Evolutionary conservation across 1,140 invertebrate genomes (phyloP).

Genomic region (Phthorimaea operculella): DNA sequence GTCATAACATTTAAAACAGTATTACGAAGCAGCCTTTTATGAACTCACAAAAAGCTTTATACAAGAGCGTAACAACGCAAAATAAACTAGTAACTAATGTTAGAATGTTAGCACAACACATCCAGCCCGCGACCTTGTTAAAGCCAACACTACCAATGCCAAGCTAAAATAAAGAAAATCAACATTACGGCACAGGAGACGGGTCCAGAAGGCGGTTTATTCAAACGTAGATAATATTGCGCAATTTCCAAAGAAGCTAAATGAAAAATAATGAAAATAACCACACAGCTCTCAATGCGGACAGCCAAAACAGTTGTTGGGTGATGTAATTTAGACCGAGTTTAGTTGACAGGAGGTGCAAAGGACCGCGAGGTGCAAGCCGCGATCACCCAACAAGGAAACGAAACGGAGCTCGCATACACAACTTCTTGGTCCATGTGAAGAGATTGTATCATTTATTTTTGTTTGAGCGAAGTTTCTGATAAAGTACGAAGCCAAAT

Average conservation of each 20-base stretch:
- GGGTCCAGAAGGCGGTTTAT: slow-evolving; percentile 59
- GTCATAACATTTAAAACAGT: too few relatives aligned
- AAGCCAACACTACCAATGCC: slow-evolving; percentile 66
- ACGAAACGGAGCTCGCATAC: slow-evolving; percentile 49
- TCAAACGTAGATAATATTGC: neutral
- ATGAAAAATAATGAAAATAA: slow-evolving; percentile 53
- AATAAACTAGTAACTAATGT: slow-evolving; percentile 45
- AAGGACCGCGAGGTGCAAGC: slow-evolving; percentile 38
- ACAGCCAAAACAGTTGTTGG: slow-evolving; percentile 57
- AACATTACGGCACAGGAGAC: slow-evolving; percentile 66
- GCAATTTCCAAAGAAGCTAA: slow-evolving; percentile 33
- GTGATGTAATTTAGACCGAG: slow-evolving; percentile 45
- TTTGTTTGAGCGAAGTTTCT: too few relatives aligned
- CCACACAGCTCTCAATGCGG: slow-evolving; percentile 60
- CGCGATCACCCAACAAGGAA: slow-evolving; percentile 53
- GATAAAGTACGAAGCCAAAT: too few relatives aligned
- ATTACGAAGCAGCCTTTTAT: slow-evolving; percentile 2
- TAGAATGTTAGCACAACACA: slow-evolving; percentile 65
- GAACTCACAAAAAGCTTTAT: slow-evolving; percentile 30
- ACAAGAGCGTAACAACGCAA: slow-evolving; percentile 47
- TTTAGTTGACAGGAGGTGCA: slow-evolving; percentile 20
- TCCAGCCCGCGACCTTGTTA: slow-evolving; percentile 56
- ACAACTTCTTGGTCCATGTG: slow-evolving; percentile 17
- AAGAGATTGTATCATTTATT: too few relatives aligned
- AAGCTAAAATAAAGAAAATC: slow-evolving; percentile 62